Conservation (phyloP, 2,888 invertebrate species). For the Limnephilus lunatus region DNA sequence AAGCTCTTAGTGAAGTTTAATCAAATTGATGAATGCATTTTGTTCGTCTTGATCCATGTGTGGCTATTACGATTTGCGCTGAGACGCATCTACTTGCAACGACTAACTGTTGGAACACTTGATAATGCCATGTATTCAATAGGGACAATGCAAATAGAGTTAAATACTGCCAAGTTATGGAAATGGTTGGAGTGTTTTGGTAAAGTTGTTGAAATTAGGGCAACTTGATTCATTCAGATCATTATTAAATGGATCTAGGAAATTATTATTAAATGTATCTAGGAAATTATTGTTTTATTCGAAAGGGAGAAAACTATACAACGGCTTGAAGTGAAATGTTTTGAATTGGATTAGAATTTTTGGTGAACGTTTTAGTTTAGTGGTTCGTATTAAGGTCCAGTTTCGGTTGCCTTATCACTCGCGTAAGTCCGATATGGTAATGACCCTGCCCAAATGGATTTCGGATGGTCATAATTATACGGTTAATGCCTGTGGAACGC, state of each 20-base stretch:
- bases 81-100: neutral
- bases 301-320: neutral
- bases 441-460: constrained; percentile 62
- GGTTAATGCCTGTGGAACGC: constrained; percentile 22
- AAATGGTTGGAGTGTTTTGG: neutral
- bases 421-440: constrained; percentile 59
- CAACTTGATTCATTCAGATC: neutral
- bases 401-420: constrained; percentile 42
- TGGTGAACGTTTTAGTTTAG: neutral
- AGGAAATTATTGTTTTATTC: neutral
- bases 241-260: neutral
- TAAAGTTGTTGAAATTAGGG: neutral
- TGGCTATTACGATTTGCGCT: neutral
- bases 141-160: neutral
- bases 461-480: constrained; percentile 60
- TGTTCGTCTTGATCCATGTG: neutral
- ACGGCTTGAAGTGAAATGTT: neutral
- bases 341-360: neutral
- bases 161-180: neutral
- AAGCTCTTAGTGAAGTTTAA: neutral
- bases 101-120: neutral
- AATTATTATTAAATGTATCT: neutral
- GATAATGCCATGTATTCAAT: neutral
- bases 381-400: neutral
- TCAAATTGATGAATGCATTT: constrained; percentile 4